Base-by-base conservation (phyloP, 2,888 invertebrate genomes). In the Caenorhabditis parvicauda region DNA sequence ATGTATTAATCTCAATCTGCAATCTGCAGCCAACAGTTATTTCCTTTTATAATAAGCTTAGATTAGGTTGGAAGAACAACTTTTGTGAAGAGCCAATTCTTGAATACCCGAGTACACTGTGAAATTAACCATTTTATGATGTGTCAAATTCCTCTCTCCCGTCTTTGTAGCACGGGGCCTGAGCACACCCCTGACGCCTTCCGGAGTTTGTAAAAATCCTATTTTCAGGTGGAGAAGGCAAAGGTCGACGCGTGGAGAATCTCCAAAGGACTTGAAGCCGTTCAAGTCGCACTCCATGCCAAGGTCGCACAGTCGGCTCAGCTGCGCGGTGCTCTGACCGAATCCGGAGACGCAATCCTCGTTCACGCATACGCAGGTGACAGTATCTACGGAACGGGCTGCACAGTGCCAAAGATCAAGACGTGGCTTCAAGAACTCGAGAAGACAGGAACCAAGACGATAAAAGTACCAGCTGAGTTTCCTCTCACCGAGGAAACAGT, bases 351-450 rank as follows among this genome's bases (percentile, higher is more conserved):
- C 35, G 46, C 55, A 7, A 54, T 70, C 9, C 48, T 75, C 6
- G 73, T 70, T 5, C 75, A 75, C 47, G 48, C 65, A 6, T 72
- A 47, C 48, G 41, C 39, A 12, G 59, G 63, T 2, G 70, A 70
- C 44, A 57, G 54, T n/a, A 64, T 70, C 14, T 70, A 63, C 45
- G 70, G 64, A 35, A 58, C 63, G 21, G 70, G 70, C 21, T 64
- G 54, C 25, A 50, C 25, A 14, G 48, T 57, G 7, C 46, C 42
- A 0, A 37, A 55, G 9, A 51, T 69, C n/a, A 59, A 54, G 7
- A 59, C 60, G 28, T 69, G 69, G 69, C 39, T 60, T 7, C 62
- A 61, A 2, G 56, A 59, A 37, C 19, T 64, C 25, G 17, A 45
- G 21, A 62, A 59, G 38, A 45, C 46, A 3, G 64, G 64, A 19